Percentiles rank a stretch among this genome's conserved stretches.
phyloP scores from a whole-genome alignment of 2,797 vertebrate species.

The Knipowitschia caucasica region DNA sequence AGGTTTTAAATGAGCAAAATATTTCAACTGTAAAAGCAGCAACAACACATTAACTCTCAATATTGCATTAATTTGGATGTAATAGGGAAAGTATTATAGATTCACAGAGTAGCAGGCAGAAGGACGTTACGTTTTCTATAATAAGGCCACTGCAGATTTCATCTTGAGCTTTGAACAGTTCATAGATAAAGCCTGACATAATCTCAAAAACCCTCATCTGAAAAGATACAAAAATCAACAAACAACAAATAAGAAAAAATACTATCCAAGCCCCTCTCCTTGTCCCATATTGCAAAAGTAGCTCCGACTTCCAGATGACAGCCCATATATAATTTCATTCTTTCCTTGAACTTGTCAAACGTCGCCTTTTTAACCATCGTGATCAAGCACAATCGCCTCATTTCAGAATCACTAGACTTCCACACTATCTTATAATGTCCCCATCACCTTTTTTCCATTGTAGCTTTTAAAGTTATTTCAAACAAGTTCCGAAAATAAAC shows the following conservation, averaged over 20 bases:
- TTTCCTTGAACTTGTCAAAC: conserved; percentile 10
- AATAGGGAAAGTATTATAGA: no score
- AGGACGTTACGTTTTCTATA: no score
- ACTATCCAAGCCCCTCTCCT: conserved; percentile 10
- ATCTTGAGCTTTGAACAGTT: conserved; percentile 29
- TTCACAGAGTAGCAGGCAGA: no score
- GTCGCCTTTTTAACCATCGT: conserved; percentile 1
- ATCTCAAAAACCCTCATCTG: conserved; percentile 33
- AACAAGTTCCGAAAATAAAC: conserved; percentile 63
- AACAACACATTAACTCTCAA: no score
- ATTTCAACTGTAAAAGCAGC: no score
- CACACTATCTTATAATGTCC: conserved; percentile 24
- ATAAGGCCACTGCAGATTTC: conserved; percentile 36
- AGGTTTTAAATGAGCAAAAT: no score
- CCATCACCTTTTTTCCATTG: conserved; percentile 17
- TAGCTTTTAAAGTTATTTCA: conserved; percentile 40
- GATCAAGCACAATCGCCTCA: conserved; percentile 9
- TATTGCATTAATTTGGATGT: no score
- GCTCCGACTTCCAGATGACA: background rate
- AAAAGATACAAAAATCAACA: conserved; percentile 29
- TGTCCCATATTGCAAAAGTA: conserved; percentile 9
- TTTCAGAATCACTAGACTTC: conserved; percentile 14
- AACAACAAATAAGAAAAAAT: conserved; percentile 14
- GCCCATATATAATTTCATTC: conserved; percentile 9
- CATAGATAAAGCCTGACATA: conserved; percentile 23